Evolutionary conservation across 2,113 vertebrate species (phyloP).

Genomic region (Pseudopipra pipra): DNA sequence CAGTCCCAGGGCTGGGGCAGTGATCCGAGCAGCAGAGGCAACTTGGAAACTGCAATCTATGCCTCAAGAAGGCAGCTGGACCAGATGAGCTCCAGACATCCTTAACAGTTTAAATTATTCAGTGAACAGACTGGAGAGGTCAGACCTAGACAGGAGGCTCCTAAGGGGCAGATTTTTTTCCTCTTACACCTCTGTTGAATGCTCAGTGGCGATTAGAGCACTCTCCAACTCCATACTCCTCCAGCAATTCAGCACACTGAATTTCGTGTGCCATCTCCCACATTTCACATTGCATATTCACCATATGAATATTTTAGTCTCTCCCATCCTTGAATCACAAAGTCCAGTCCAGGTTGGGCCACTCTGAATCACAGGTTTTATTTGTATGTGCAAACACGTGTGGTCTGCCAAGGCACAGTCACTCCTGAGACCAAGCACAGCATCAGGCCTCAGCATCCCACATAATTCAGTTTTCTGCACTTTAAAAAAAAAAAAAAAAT

Average conservation of each 20-base stretch:
- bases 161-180: neutral
- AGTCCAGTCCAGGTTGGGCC: neutral
- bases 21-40: fast-evolving
- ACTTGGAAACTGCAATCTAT: neutral
- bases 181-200: neutral
- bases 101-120: neutral
- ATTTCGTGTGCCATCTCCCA: neutral
- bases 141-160: neutral
- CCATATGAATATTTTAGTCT: neutral
- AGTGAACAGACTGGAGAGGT: neutral
- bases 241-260: neutral
- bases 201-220: neutral
- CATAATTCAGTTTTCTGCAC: neutral
- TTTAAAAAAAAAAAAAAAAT: neutral
- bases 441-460: neutral
- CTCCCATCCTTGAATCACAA: neutral
- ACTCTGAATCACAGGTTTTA: neutral
- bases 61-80: neutral
- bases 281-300: neutral
- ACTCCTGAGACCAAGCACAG: neutral
- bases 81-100: neutral
- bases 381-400: neutral
- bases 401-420: neutral
- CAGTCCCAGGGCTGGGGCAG: neutral
- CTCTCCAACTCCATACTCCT: fast-evolving